Base-by-base conservation (phyloP, 2,888 invertebrate genomes). In the Latheticus oryzae region DNA sequence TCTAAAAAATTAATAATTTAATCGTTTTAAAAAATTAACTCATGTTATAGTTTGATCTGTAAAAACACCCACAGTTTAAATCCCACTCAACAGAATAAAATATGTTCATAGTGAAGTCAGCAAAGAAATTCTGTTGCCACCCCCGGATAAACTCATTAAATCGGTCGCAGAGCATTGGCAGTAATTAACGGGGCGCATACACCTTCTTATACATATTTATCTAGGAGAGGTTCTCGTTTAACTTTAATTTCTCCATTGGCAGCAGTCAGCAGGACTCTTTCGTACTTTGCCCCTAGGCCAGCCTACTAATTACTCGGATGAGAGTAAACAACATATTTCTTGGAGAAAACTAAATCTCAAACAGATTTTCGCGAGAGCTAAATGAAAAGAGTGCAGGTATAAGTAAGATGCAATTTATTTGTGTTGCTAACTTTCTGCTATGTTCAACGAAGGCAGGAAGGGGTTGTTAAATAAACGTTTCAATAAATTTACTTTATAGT, bases 241-340 rank as follows among this genome's bases (percentile, higher is more conserved):
- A 72, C 66, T 73, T 71, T 70, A 74, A 73, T 74, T 74, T 72
- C n/a, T n/a, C 71, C 73, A 73, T 70, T 72, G 72, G 69, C 57
- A 63, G 55, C 35, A 37, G 40, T 24, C 33, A 50, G 47, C 33
- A 45, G 37, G 40, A 51, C 43, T 51, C 70, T 50, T 42, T 69
- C 65, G 66, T 61, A 65, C 64, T 64, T 62, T 63, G 68, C 73
- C 73, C 66, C 67, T 52, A 61, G 71, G 70, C 68, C 66, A 67
- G 54, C 69, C 67, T 73, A 72, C 71, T 76, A 75, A 75, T 74
- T 75, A 73, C 73, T 63, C 59, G 66, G 69, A 65, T 64, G 66
- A 65, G 69, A 67, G 73, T 71, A 75, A 75, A 75, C 73, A 75
- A 75, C 74, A 74, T 75, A 73, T 74, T 75, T 73, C 72, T 68